A percentile compares a stretch with the other conserved stretches of the same genome.
Evolutionary conservation across 1,140 invertebrate genomes (phyloP).

Genomic region (Platyscapa corneri): DNA sequence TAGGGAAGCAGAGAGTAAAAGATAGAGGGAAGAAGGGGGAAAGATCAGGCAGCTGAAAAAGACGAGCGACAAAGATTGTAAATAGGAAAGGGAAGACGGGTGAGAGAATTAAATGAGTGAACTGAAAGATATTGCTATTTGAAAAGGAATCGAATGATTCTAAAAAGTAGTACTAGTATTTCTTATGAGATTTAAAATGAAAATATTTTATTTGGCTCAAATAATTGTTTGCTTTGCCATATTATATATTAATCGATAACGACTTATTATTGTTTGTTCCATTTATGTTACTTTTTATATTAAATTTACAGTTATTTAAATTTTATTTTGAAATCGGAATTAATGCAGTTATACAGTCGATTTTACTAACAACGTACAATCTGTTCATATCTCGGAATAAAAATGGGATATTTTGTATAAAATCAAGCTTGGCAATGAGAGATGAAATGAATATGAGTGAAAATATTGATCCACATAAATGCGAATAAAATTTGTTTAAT

Average conservation of each 20-base stretch:
- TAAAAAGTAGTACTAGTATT: background rate
- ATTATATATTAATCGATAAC: no score
- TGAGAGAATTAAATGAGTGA: constrained; percentile 28
- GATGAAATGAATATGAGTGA: background rate
- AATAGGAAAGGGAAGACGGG: background rate
- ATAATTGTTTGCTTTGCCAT: background rate
- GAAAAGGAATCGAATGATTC: background rate
- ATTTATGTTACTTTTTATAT: background rate
- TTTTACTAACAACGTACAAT: background rate
- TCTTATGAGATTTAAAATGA: background rate
- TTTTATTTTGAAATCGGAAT: background rate
- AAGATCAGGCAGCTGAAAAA: background rate
- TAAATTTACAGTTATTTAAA: no score
- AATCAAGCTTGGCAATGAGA: background rate
- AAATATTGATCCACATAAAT: no score
- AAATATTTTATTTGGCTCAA: background rate
- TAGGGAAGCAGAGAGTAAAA: background rate
- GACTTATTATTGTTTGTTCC: background rate
- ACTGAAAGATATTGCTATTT: background rate
- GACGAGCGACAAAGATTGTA: background rate
- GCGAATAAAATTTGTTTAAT: no score
- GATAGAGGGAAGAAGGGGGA: background rate
- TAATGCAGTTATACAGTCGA: background rate
- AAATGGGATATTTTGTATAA: background rate
- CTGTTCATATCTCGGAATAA: background rate